These are phyloP conservation scores for Sander lucioperca DNA, from an alignment of 2,113 vertebrate genomes.

Conservation along the genomic window DNA sequence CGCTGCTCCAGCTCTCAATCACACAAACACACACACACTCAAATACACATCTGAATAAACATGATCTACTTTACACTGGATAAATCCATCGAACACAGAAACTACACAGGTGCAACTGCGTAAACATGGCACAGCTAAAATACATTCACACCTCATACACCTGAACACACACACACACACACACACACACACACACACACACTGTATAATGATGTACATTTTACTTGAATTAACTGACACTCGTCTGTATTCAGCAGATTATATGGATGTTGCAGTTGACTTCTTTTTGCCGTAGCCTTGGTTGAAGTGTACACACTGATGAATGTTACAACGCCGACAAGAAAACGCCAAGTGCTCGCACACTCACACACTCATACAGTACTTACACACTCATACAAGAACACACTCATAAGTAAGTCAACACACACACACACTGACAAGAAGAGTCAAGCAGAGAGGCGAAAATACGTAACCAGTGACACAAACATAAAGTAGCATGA, in stretches of 20 bases:
- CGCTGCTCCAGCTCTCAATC: conserved; percentile 26
- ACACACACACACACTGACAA: neutral
- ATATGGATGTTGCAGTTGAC: neutral
- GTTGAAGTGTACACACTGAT: conserved; percentile 22
- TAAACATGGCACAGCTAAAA: conserved; percentile 25
- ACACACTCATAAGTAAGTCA: neutral
- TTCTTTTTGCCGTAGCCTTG: neutral
- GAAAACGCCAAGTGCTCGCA: conserved; percentile 14
- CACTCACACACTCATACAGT: conserved; percentile 2
- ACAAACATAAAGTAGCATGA: conserved; percentile 22
- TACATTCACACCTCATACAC: neutral
- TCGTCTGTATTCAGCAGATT: conserved; percentile 29
- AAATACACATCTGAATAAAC: conserved; percentile 59
- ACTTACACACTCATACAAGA: neutral
- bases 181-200: neutral
- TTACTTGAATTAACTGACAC: conserved; percentile 14
- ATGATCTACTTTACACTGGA: conserved; percentile 17
- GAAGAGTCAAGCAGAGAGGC: conserved; percentile 17
- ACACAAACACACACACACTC: conserved; percentile 20
- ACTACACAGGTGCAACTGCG: conserved; percentile 33
- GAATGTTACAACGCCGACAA: conserved; percentile 49
- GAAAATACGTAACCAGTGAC: conserved; percentile 11
- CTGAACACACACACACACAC: neutral
- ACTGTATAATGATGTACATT: neutral
- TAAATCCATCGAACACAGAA: conserved; percentile 23